phyloP scores from a whole-genome alignment of 2,113 vertebrate genomes.

The Neotoma lepida region DNA sequence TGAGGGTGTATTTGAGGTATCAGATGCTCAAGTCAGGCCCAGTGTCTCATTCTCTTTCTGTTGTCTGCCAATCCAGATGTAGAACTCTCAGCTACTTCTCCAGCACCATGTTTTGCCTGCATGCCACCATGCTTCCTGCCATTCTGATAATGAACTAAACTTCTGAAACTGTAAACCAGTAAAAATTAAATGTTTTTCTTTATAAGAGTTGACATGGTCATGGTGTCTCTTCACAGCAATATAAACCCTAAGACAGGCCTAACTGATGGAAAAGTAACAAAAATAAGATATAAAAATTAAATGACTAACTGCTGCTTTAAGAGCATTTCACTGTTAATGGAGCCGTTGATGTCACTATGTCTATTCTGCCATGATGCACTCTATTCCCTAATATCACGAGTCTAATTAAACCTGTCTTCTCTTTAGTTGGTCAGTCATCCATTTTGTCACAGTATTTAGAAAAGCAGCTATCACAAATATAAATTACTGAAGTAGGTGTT shows the following conservation, averaged over 20 bases:
- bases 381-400: not conserved
- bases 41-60: too few relatives aligned
- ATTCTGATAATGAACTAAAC: too few relatives aligned
- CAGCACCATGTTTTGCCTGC: too few relatives aligned
- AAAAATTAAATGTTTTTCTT: too few relatives aligned
- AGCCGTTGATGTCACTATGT: not conserved
- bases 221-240: too few relatives aligned
- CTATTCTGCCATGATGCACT: not conserved
- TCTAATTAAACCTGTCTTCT: not conserved
- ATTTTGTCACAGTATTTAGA: not conserved
- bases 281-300: not conserved
- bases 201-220: too few relatives aligned
- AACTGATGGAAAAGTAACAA: not conserved
- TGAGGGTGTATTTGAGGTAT: too few relatives aligned
- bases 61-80: too few relatives aligned
- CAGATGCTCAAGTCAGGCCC: too few relatives aligned
- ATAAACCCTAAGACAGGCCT: not conserved
- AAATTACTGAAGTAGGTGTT: conserved; percentile 68
- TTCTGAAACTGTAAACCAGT: too few relatives aligned
- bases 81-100: too few relatives aligned
- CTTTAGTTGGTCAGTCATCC: not conserved
- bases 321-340: not conserved
- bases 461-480: conserved; percentile 54
- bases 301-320: not conserved
- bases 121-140: too few relatives aligned